phyloP scores from a whole-genome alignment of 2,888 invertebrate species.

The Lymantria monacha region DNA sequence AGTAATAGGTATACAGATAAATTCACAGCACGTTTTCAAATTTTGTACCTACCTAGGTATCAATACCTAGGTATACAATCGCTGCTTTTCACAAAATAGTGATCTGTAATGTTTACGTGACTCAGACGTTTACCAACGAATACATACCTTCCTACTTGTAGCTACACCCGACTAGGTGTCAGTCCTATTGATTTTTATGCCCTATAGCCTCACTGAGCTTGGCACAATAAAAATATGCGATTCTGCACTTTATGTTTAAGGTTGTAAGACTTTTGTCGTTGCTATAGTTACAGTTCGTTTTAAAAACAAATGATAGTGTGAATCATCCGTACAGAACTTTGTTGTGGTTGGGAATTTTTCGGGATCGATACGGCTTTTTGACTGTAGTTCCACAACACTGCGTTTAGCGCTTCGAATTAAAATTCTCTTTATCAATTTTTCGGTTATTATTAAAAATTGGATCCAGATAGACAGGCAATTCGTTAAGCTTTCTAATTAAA shows the following conservation, averaged over 20 bases:
- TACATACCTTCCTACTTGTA: conserved; percentile 20
- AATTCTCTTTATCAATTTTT: too few species aligned
- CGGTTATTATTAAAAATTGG: too few species aligned
- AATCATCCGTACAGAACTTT: conserved; percentile 52
- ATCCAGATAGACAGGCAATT: too few species aligned
- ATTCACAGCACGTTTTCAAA: too few species aligned
- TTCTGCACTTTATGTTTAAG: conserved; percentile 26
- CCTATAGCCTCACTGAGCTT: conserved; percentile 29
- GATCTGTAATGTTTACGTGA: conserved; percentile 37
- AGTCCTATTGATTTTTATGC: conserved; percentile 52
- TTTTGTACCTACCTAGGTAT: background rate
- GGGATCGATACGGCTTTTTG: conserved; percentile 24
- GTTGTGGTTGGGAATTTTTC: conserved; percentile 32
- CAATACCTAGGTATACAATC: conserved; percentile 34
- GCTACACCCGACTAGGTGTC: conserved; percentile 35
- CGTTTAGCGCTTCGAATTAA: too few species aligned
- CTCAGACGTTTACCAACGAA: conserved; percentile 33
- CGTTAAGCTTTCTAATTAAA: too few species aligned
- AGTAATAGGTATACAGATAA: too few species aligned
- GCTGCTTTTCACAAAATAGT: conserved; percentile 40
- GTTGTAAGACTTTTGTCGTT: conserved; percentile 17
- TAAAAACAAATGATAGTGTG: conserved; percentile 56
- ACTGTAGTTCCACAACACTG: background rate
- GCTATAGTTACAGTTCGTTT: conserved; percentile 20
- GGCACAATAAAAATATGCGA: conserved; percentile 10